Conservation (phyloP, 2,113 vertebrate species). For the Pteronura brasiliensis region DNA sequence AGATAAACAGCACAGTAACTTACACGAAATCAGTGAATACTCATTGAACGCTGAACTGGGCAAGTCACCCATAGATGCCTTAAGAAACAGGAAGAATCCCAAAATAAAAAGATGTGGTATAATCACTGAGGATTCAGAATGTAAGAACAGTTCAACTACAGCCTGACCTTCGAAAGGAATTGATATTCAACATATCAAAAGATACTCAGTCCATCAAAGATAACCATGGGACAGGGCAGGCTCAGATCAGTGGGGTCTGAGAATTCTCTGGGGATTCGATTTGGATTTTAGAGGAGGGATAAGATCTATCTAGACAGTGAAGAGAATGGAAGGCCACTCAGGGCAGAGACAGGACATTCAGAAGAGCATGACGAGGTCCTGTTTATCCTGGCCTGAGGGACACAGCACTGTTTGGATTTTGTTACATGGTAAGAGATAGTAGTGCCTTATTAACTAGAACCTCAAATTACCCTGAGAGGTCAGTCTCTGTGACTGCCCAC, state of each 20-base stretch:
- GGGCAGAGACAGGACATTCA: neutral
- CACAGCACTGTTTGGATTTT: neutral
- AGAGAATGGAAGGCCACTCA: neutral
- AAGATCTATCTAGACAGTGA: neutral
- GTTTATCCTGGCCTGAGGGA: neutral
- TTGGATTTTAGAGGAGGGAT: neutral
- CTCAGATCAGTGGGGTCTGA: rapidly evolving
- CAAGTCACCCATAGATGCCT: neutral
- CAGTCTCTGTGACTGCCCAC: neutral
- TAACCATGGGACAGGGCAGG: neutral
- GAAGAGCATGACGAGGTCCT: no score
- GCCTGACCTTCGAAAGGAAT: neutral
- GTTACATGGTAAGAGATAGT: rapidly evolving
- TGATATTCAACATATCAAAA: neutral
- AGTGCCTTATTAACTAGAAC: neutral
- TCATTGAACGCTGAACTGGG: neutral
- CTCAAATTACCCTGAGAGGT: neutral
- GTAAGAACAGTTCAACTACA: neutral
- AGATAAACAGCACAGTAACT: neutral
- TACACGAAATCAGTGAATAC: neutral
- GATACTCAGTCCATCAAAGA: neutral
- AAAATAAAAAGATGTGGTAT: neutral
- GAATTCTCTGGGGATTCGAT: neutral
- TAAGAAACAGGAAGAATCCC: neutral
- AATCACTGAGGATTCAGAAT: neutral